These are phyloP conservation scores for Colostygia pectinataria DNA, from an alignment of 2,888 invertebrate genomes.

Conservation along the genomic window DNA sequence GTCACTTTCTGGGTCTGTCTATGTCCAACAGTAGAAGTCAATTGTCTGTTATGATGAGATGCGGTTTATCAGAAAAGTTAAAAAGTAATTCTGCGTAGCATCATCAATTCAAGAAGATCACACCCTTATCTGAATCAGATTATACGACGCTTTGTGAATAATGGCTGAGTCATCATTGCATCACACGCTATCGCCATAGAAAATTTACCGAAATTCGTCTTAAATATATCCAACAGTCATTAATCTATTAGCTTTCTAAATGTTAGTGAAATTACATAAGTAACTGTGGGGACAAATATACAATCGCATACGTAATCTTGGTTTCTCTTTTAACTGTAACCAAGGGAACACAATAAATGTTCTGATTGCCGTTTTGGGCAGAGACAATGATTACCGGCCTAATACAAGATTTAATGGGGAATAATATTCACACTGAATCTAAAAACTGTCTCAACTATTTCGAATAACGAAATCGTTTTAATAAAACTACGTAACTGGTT, in stretches of 20 bases:
- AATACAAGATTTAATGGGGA: conserved; percentile 14
- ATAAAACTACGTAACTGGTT: no score
- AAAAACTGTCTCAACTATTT: no score
- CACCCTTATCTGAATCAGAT: neutral
- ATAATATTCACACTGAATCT: no score
- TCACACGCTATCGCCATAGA: conserved; percentile 41
- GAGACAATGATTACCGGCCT: conserved; percentile 23
- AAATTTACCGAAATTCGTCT: conserved; percentile 44
- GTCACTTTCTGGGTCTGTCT: no score
- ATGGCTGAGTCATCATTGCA: conserved; percentile 31
- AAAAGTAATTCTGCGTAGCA: no score
- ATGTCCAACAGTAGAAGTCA: no score
- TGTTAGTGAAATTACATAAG: conserved; percentile 45
- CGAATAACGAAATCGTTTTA: no score
- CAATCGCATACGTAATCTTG: conserved; percentile 41
- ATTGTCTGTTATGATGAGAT: no score
- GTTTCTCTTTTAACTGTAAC: conserved; percentile 46
- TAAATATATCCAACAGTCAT: conserved; percentile 45
- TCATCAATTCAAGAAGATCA: no score
- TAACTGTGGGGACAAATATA: conserved; percentile 40
- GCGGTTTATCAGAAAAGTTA: no score
- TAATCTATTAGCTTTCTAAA: conserved; percentile 53
- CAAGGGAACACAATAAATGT: conserved; percentile 29
- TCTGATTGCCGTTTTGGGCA: conserved; percentile 29
- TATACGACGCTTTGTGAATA: conserved; percentile 12